phyloP scores from a whole-genome alignment of 2,888 invertebrate species.

The Dione juno region DNA sequence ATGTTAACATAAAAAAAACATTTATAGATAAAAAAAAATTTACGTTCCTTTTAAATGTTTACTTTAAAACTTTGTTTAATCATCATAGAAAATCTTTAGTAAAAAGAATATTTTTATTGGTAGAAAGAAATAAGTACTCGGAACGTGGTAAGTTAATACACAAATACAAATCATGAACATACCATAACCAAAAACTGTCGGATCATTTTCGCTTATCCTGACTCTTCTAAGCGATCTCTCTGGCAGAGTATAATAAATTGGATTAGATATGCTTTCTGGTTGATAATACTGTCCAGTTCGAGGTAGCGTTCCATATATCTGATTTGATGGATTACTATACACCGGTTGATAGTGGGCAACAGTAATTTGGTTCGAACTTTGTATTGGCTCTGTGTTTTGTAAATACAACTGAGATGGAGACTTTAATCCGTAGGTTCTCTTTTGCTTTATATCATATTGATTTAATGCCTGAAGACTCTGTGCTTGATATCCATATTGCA shows the following conservation, averaged over 20 bases:
- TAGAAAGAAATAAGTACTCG: too few relatives aligned
- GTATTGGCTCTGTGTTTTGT: constrained; percentile 59
- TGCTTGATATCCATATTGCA: constrained; percentile 71
- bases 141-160: neutral
- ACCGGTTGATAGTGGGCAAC: constrained; percentile 59
- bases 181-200: constrained; percentile 77
- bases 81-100: too few relatives aligned
- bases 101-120: too few relatives aligned
- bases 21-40: too few relatives aligned
- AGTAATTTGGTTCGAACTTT: constrained; percentile 53
- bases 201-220: constrained; percentile 72
- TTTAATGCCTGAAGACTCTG: constrained; percentile 73
- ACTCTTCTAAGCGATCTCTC: constrained; percentile 69
- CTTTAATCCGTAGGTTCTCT: constrained; percentile 48
- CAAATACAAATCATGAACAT: constrained; percentile 51
- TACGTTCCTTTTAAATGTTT: too few relatives aligned
- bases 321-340: constrained; percentile 59
- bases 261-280: constrained; percentile 52
- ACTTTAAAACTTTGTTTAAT: too few relatives aligned
- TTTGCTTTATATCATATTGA: constrained; percentile 56
- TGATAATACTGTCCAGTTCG: constrained; percentile 55
- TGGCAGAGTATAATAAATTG: constrained; percentile 68
- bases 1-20: constrained; percentile 30
- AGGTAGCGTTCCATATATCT: constrained; percentile 66
- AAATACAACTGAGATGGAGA: constrained; percentile 58